Evolutionary conservation across 37 sponge, comb jelly and placozoan genomes (phyloP), one percentile per base, ranked within the genome.

Genomic region (Bolinopsis microptera): DNA sequence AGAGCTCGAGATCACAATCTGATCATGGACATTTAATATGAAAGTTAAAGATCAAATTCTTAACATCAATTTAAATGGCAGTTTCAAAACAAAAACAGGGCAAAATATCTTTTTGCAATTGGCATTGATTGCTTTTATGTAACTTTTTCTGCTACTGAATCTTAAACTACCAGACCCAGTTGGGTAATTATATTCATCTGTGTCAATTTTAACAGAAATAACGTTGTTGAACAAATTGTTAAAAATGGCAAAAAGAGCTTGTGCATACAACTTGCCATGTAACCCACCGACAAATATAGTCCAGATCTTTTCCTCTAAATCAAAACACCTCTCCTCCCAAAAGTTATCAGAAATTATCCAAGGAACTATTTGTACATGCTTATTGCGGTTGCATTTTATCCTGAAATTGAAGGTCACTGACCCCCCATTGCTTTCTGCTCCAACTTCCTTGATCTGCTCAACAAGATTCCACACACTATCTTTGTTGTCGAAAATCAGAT

Each of bases 201-300:
- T 97, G 92, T 99, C 99, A 32, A 99, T 97, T 32, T 98, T 98
- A 69, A 98, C 98, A 93, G 97, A 99, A 82, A 99, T 97, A 69
- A 99, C 97, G 69, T 98, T 98, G 27, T 97, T 97, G 95, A 99
- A 99, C 75, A 99, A 95, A 61, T 96, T 97, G 48, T 99, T 93
- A 96, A 99, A 97, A 16, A 99, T 99, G 41, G 93, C 94, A 38
- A 96, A 96, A 21, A 99, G 93, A 69, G 95, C 96, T 48, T 99
- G 98, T 23, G 90, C 99, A 93, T 97, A 96, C 69, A 99, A 93
- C 38, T 97, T 96, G 5, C 99, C 99, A 86, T 99, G 99, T 1
- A 99, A 95, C 0, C 99, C 99, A 18, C 99, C 99, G 22, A 99
- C 99, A 95, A 99, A 99, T 9, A 99, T 86, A 25, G 90, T 86